phyloP scores from a whole-genome alignment of 2,797 vertebrate genomes.

The Siniperca scherzeri region DNA sequence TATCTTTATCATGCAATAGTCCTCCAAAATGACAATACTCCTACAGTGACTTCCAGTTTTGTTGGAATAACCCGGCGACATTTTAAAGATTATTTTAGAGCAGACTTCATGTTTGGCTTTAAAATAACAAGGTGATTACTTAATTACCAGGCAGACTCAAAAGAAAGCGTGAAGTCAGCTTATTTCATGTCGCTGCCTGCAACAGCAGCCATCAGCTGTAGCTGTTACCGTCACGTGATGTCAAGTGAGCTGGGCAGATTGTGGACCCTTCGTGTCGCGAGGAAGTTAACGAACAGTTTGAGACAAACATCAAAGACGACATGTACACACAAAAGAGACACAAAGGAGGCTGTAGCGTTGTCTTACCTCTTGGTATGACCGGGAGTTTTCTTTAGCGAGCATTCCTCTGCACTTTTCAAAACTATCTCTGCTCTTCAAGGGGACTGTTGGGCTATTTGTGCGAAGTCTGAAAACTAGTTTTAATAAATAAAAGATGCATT shows the following conservation, averaged over 20 bases:
- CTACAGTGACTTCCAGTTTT: background rate
- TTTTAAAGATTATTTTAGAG: background rate
- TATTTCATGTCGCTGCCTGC: background rate
- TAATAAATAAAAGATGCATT: conserved; percentile 12
- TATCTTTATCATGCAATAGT: background rate
- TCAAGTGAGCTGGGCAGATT: background rate
- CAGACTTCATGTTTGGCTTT: background rate
- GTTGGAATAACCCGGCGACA: background rate
- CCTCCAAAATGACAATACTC: background rate
- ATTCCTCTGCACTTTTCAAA: conserved; percentile 79
- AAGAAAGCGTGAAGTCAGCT: conserved; percentile 38
- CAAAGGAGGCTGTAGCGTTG: background rate
- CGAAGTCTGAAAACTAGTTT: background rate
- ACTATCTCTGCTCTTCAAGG: background rate
- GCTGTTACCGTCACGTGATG: conserved; percentile 51
- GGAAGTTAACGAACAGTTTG: background rate
- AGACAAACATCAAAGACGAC: background rate
- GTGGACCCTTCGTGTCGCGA: background rate
- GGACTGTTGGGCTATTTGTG: background rate
- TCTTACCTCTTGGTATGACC: conserved; percentile 91
- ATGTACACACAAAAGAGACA: background rate
- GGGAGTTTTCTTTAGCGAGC: conserved; percentile 83
- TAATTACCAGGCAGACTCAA: background rate
- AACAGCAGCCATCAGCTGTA: conserved; percentile 23
- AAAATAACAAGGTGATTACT: background rate